Conservation (phyloP, 2,113 vertebrate species). For the Caranx ignobilis region DNA sequence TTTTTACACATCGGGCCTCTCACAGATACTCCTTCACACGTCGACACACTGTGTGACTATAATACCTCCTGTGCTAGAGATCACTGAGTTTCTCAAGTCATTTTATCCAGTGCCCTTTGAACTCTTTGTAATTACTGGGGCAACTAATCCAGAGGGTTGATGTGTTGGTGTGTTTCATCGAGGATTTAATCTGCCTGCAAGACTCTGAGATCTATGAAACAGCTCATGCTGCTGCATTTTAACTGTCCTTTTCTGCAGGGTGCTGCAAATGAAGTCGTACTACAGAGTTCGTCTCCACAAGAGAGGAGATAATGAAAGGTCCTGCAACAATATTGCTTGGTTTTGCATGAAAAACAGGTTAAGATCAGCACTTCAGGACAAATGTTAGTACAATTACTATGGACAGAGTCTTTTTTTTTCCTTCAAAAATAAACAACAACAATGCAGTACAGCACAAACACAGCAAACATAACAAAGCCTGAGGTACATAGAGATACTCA, state of each 20-base stretch:
- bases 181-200: constrained; percentile 6
- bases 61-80: neutral
- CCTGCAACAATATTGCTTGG: neutral
- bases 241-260: constrained; percentile 10
- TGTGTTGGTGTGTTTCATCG: constrained; percentile 47
- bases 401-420: neutral
- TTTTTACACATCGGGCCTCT: constrained; percentile 24
- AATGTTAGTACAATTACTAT: neutral
- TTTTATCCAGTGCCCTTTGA: constrained; percentile 21
- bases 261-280: neutral
- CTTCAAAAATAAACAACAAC: constrained; percentile 7
- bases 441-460: constrained; percentile 16
- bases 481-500: constrained; percentile 22
- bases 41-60: constrained; percentile 20
- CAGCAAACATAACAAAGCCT: constrained; percentile 29
- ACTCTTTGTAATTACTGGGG: constrained; percentile 37
- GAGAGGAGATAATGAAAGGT: neutral
- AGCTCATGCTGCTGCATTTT: constrained; percentile 2
- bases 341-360: neutral
- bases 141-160: constrained; percentile 44
- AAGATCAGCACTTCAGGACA: neutral
- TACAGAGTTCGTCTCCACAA: constrained; percentile 7
- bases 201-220: neutral
- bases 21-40: neutral
- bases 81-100: constrained; percentile 1